Base-by-base conservation (phyloP, 1,140 invertebrate genomes). In the Hylaeus volcanicus region DNA sequence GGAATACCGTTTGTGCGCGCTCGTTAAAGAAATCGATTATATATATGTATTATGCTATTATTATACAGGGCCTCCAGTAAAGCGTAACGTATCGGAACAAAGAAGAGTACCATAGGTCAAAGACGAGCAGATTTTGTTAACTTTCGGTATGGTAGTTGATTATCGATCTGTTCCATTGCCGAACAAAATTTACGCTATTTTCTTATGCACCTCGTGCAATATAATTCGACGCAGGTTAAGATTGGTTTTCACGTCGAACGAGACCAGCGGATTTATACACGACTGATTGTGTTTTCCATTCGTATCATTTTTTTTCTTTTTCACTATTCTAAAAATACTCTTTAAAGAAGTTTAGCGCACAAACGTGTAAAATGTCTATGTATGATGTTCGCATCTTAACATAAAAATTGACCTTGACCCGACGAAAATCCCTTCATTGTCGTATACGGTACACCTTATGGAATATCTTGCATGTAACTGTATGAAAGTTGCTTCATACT, bases 401-500 rank as follows among this genome's bases (percentile, higher is more conserved):
- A 26, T 53, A 74, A 55, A 58, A 41, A 48, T 43, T 71, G 6
- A 14, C 4, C 9, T 72, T 26, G 48, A 15, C 8, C n/a, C 15
- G 37, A 58, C 15, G 37, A 58, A 14, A 69, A 53, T 78, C 39
- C n/a, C 43, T 26, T 61, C 41, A 14, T 48, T 51, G 64, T 51
- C 5, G 11, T 45, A 15, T 68, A 75, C 64, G 56, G 68, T 74
- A 68, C 56, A 74, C 73, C 45, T 75, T 80, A 80, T 45, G 73
- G 56, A 80, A 75, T 60, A 60, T 61, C 48, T 80, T 68, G 8
- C n/a, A n/a, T 75, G 75, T 74, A 71, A 72, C 66, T 41, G 48
- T 66, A 82, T 48, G 74, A 77, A 81, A 86, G 37, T 85, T 81
- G 66, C 64, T 86, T 65, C 63, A 56, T 73, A 76, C 45, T 70